Conservation (phyloP, 2,113 vertebrate species). For the Nothoprocta pentlandii region DNA sequence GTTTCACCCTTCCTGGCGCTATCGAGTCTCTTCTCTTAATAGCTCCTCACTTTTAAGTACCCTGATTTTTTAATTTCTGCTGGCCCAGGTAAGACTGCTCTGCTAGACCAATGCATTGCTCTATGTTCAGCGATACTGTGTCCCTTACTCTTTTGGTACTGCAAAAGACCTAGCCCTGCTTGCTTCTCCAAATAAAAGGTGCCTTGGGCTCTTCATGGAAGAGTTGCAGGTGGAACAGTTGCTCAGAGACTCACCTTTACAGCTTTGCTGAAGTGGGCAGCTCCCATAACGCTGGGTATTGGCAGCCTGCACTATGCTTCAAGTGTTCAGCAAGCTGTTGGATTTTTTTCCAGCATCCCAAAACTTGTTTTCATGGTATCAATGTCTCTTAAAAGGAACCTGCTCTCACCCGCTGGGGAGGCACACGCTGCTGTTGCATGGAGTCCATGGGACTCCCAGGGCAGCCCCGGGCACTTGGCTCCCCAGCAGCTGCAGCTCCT, state of each 20-base stretch:
- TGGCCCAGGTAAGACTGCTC: neutral
- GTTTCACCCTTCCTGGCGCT: neutral
- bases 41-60: neutral
- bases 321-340: neutral
- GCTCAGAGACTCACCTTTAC: neutral
- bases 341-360: too few relatives aligned
- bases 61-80: neutral
- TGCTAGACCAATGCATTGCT: neutral
- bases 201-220: accelerated
- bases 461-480: too few relatives aligned
- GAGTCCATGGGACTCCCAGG: too few relatives aligned
- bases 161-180: neutral
- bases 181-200: neutral
- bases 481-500: too few relatives aligned
- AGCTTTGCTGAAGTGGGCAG: neutral
- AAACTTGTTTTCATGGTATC: too few relatives aligned
- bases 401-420: too few relatives aligned
- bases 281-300: neutral
- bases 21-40: neutral
- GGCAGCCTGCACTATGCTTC: neutral
- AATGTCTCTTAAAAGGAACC: too few relatives aligned
- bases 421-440: too few relatives aligned
- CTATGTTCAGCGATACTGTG: neutral
- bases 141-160: neutral
- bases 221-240: neutral